A percentile compares a stretch with the other conserved stretches of the same genome.
phyloP scores from a whole-genome alignment of 2,113 vertebrate genomes.

The Willisornis vidua region DNA sequence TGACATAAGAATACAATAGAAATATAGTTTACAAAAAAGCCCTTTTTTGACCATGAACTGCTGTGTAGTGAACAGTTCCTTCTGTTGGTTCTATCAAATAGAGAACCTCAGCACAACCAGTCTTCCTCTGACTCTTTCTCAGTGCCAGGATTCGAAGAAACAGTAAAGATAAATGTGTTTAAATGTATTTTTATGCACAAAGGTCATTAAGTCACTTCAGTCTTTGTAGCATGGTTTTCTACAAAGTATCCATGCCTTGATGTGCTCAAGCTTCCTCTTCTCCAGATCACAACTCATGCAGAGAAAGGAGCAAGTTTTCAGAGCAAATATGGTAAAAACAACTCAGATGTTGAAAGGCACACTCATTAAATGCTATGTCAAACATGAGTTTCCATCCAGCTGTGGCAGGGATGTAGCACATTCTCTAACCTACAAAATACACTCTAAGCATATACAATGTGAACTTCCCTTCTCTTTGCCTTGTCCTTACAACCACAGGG shows the following conservation, averaged over 20 bases:
- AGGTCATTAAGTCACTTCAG: background rate
- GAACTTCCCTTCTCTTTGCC: background rate
- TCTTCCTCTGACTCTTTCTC: background rate
- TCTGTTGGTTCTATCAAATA: background rate
- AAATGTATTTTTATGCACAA: background rate
- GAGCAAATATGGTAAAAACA: background rate
- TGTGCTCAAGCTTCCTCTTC: rapidly evolving
- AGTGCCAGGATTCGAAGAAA: background rate
- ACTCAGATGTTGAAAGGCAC: background rate
- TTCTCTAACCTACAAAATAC: background rate
- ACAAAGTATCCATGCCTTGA: background rate
- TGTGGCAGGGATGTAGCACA: background rate
- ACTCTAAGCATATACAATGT: background rate
- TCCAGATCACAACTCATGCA: background rate
- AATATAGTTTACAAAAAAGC: background rate
- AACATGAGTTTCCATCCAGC: background rate
- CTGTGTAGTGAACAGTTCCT: background rate
- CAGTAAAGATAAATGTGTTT: background rate
- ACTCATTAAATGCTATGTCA: background rate
- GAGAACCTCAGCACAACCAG: background rate
- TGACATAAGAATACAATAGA: background rate
- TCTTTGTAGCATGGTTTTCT: background rate
- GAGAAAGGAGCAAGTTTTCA: background rate
- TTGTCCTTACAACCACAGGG: background rate
- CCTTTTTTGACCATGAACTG: background rate